Evolutionary conservation across 2,888 invertebrate species (phyloP), one percentile per base, ranked within the genome.

Genomic region (Metopia argyrocephala): DNA sequence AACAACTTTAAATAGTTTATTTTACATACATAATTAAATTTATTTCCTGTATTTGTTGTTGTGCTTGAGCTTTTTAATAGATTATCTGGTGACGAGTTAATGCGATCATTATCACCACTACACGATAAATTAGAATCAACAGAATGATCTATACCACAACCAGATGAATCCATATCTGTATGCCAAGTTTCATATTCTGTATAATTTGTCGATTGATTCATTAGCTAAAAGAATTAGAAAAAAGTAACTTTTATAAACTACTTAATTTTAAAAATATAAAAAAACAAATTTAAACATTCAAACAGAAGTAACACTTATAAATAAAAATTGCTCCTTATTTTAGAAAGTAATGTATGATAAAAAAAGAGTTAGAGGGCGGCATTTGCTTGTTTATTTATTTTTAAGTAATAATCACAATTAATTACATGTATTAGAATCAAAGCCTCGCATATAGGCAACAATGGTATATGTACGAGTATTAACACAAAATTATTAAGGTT

Each of bases 181-280:
- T 89, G 87, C 89, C 89, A 90, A 25, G 89, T 86, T 78, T 89
- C 90, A 78, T 88, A 90, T 28, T 91, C 89, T 12, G 86, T 83
- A 70, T 87, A 89, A 73, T 89, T 88, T 21, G 85, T 82, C 23
- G 89, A 89, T 78, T 90, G 89, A 86, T 90, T 89, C 80, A 90
- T 87, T 68, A 89, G 85, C 90, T 90, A 74, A 38, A 83, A 78
- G 52, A 54, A 50, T 25, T 75, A 56, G n/a, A 76, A 54, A 38
- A 38, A 3, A 2, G 4, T 4, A 15, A 38, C 15, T 38, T 38
- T 38, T n/a, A n/a, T n/a, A n/a, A 38, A 38, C 38, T 12, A 38
- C 4, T 38, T 38, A 38, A 15, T 38, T 6, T 12, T 38, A 38
- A 38, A 38, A 31, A 31, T 12, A 31, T 12, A 9, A 3, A 31